These are phyloP conservation scores for Lethocerus indicus DNA, from an alignment of 1,140 invertebrate genomes.

Conservation along the genomic window DNA sequence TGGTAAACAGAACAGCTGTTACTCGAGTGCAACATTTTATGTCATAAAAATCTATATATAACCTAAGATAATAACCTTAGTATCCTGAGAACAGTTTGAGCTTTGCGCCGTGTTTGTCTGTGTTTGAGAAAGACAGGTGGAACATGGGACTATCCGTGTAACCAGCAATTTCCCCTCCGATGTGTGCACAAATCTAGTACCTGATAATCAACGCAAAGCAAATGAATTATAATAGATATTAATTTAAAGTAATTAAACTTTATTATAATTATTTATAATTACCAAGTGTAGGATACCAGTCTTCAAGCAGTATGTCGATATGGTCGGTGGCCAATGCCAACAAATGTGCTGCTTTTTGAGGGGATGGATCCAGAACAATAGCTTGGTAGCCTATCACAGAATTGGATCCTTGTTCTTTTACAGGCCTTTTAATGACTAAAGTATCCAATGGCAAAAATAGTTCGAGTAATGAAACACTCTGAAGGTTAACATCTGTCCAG, in stretches of 20 bases:
- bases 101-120: conserved; percentile 7
- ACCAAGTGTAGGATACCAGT: conserved; percentile 89
- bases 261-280: conserved; percentile 5
- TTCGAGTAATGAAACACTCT: conserved; percentile 70
- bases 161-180: conserved; percentile 91
- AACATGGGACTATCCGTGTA: conserved; percentile 86
- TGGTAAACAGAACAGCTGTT: no score
- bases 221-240: no score
- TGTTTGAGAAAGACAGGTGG: conserved; percentile 44
- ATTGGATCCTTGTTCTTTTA: conserved; percentile 31
- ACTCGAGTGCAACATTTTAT: background rate
- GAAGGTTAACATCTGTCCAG: conserved; percentile 72
- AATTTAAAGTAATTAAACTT: background rate
- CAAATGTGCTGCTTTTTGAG: conserved; percentile 66
- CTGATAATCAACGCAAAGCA: no score
- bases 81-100: background rate
- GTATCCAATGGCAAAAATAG: conserved; percentile 67
- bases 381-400: conserved; percentile 42
- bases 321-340: conserved; percentile 87
- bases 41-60: background rate
- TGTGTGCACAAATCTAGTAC: conserved; percentile 93
- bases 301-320: conserved; percentile 90
- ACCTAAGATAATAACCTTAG: background rate
- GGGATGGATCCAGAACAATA: conserved; percentile 51
- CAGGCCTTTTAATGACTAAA: conserved; percentile 45